These are phyloP conservation scores for Intellagama lesueurii DNA, from an alignment of 2,797 vertebrate genomes.

Conservation along the genomic window DNA sequence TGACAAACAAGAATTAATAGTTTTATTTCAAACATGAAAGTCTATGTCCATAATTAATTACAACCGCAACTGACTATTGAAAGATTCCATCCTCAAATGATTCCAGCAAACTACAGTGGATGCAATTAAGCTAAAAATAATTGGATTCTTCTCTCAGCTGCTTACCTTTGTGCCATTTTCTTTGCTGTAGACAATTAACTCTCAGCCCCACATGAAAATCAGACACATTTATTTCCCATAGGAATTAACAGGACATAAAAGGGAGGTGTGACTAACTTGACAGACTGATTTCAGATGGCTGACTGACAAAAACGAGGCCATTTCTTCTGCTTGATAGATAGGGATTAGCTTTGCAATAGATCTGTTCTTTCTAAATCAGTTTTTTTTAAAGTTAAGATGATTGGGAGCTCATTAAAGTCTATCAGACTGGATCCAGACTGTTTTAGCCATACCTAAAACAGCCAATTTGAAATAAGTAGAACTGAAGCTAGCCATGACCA, in stretches of 20 bases:
- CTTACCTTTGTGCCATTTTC: background rate
- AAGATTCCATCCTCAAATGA: background rate
- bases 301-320: background rate
- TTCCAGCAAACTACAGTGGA: background rate
- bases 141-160: background rate
- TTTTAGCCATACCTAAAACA: background rate
- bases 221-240: background rate
- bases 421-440: background rate
- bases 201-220: background rate
- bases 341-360: background rate
- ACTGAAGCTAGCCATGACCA: background rate
- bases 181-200: background rate
- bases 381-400: background rate
- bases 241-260: background rate
- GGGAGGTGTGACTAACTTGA: background rate
- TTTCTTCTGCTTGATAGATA: background rate
- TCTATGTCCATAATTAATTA: background rate
- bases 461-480: background rate
- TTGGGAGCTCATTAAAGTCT: background rate
- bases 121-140: background rate
- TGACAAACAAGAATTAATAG: background rate
- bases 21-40: background rate
- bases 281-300: constrained; percentile 10
- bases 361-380: background rate
- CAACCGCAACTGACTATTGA: background rate